These are phyloP conservation scores for Adelosebastes latens DNA, from an alignment of 2,797 vertebrate genomes.

Conservation along the genomic window DNA sequence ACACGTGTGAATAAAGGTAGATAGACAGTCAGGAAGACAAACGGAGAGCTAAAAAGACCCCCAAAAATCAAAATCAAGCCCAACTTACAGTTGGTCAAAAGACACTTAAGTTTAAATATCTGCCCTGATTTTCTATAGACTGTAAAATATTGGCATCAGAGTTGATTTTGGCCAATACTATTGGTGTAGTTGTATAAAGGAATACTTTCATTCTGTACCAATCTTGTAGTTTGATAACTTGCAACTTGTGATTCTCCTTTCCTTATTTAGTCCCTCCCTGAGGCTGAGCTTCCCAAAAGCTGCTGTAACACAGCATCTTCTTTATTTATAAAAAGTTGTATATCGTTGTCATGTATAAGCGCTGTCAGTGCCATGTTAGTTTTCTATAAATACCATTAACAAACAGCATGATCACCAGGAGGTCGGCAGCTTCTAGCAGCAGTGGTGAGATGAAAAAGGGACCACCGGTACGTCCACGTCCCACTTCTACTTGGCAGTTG, in stretches of 20 bases:
- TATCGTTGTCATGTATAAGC: not conserved
- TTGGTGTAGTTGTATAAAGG: constrained; percentile 11
- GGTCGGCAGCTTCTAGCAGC: not conserved
- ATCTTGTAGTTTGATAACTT: constrained; percentile 17
- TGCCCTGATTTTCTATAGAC: not conserved
- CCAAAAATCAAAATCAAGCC: not conserved
- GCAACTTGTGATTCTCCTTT: constrained; percentile 27
- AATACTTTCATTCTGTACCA: constrained; percentile 10
- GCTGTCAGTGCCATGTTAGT: not conserved
- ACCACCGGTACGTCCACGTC: not conserved
- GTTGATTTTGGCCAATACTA: not conserved
- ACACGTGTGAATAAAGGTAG: not conserved
- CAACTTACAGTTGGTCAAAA: not conserved
- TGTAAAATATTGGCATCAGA: not conserved
- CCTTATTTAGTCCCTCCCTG: constrained; percentile 10
- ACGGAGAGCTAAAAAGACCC: not conserved
- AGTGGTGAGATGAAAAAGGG: not conserved
- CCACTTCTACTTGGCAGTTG: not conserved
- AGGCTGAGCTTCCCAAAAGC: constrained; percentile 64
- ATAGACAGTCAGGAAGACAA: not conserved
- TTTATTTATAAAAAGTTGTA: not conserved
- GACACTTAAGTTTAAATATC: not conserved
- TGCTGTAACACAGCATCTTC: not conserved
- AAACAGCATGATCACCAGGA: constrained; percentile 8
- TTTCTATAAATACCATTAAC: not conserved